These are phyloP conservation scores for Corvus cornix DNA, from an alignment of 2,113 vertebrate species.

Conservation along the genomic window DNA sequence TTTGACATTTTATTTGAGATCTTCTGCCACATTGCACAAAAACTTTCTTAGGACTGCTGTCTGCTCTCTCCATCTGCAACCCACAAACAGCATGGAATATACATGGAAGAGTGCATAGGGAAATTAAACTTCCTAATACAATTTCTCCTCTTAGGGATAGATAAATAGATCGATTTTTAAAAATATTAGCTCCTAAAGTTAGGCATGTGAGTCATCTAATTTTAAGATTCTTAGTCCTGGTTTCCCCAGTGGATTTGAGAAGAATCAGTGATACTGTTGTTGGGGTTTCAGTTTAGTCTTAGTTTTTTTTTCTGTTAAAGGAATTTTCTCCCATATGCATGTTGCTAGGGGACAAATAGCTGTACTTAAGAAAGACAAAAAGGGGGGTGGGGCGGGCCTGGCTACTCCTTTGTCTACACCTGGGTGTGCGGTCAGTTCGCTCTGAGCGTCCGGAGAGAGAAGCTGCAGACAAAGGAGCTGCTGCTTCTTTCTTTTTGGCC, in stretches of 20 bases:
- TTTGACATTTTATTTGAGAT: neutral
- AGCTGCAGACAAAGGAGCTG: no score
- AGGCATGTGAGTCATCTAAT: neutral
- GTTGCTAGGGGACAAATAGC: no score
- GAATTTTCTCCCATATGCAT: no score
- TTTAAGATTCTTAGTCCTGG: neutral
- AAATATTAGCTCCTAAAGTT: neutral
- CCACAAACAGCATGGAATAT: neutral
- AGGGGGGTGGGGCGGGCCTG: no score
- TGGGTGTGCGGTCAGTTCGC: no score
- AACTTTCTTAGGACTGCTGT: neutral
- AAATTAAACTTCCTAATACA: neutral
- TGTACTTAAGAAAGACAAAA: no score
- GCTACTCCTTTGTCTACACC: no score
- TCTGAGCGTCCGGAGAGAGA: no score
- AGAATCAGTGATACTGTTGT: neutral
- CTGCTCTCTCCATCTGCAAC: neutral
- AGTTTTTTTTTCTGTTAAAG: no score
- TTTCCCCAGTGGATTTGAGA: neutral
- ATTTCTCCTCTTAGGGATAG: neutral
- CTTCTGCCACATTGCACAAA: neutral
- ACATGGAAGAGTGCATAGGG: neutral
- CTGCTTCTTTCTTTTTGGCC: no score
- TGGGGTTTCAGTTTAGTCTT: no score
- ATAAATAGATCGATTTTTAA: neutral